Evolutionary conservation across 2,888 invertebrate genomes (phyloP).

Genomic region (Ametastegia equiseti): DNA sequence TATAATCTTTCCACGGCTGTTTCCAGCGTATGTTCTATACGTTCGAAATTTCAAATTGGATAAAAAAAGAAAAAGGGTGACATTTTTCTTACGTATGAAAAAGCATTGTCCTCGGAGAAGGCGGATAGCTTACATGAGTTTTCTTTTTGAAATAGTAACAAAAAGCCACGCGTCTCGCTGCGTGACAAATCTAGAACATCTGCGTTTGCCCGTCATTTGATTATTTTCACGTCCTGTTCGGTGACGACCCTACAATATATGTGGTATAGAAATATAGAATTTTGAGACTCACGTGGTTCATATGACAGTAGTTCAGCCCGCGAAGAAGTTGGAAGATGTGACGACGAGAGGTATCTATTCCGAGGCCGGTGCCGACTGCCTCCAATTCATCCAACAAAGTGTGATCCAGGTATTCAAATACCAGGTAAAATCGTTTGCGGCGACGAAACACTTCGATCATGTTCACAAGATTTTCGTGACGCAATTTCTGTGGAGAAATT

Average conservation of each 20-base stretch:
- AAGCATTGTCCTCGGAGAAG: background rate
- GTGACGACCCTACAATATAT: background rate
- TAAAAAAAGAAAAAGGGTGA: background rate
- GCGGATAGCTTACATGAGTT: background rate
- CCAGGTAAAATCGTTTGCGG: slow-evolving; percentile 89
- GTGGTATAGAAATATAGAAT: background rate
- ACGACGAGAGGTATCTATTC: slow-evolving; percentile 85
- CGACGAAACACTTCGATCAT: slow-evolving; percentile 93
- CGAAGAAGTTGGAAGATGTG: slow-evolving; percentile 90
- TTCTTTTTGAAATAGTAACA: slow-evolving; percentile 20
- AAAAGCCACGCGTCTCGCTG: slow-evolving; percentile 4
- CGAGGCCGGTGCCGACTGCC: slow-evolving; percentile 83
- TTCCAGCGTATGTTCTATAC: background rate
- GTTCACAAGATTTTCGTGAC: slow-evolving; percentile 92
- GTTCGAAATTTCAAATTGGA: background rate
- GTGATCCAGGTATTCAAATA: slow-evolving; percentile 92
- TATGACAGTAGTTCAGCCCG: slow-evolving; percentile 89
- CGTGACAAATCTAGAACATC: slow-evolving; percentile 37
- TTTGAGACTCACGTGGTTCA: slow-evolving; percentile 83
- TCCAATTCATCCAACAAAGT: slow-evolving; percentile 92
- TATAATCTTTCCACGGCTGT: background rate
- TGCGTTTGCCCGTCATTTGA: slow-evolving; percentile 34
- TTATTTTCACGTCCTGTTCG: slow-evolving; percentile 41
- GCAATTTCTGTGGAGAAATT: slow-evolving; percentile 83
- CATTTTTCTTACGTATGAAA: background rate